phyloP scores from a whole-genome alignment of 2,888 invertebrate species.

The Cantharis rustica region DNA sequence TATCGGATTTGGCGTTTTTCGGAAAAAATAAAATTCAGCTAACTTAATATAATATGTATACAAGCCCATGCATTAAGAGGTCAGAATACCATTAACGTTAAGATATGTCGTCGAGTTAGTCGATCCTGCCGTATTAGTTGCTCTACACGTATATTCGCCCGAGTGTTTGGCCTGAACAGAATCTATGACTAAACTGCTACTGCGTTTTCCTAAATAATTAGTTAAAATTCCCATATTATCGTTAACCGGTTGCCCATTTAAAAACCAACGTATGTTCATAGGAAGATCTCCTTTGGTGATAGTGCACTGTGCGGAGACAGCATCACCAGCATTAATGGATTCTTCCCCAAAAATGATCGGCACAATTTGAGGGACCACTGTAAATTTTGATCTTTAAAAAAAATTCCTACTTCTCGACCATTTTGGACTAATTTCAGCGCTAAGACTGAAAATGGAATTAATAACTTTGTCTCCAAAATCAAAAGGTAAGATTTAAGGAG shows the following conservation, averaged over 20 bases:
- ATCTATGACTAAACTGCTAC: constrained; percentile 64
- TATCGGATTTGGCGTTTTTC: not conserved
- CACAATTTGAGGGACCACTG: not conserved
- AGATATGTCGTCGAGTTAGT: not conserved
- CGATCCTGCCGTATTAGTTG: constrained; percentile 67
- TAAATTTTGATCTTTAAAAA: no score
- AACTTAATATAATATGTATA: no score
- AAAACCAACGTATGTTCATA: constrained; percentile 71
- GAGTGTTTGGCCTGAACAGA: constrained; percentile 71
- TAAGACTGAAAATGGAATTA: not conserved
- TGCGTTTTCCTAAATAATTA: constrained; percentile 65
- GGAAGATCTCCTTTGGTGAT: constrained; percentile 75
- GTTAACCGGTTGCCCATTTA: constrained; percentile 67
- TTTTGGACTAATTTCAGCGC: no score
- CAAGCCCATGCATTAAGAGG: not conserved
- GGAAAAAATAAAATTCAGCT: not conserved
- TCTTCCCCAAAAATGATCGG: constrained; percentile 64
- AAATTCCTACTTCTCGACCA: no score
- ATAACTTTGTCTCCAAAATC: no score
- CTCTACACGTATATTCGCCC: constrained; percentile 73
- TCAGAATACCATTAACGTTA: not conserved
- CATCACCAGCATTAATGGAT: constrained; percentile 61
- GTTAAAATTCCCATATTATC: constrained; percentile 60
- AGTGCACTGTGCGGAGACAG: constrained; percentile 63
- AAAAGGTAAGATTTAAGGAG: no score